Base-by-base conservation (phyloP, 2,888 invertebrate genomes). In the Sminthurinus aureus region DNA sequence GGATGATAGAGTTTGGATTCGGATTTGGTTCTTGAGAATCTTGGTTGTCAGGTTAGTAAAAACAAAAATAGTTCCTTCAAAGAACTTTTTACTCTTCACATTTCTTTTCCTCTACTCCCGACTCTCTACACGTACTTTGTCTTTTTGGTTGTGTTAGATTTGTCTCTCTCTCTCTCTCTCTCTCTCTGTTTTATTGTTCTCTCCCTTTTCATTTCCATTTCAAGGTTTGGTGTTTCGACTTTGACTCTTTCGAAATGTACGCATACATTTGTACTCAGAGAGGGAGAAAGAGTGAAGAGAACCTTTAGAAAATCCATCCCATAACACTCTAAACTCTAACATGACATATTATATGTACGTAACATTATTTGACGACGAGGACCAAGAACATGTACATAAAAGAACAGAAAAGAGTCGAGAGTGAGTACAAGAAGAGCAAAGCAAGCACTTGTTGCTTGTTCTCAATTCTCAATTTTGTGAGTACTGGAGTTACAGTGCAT, bases 11-110 rank as follows among this genome's bases (percentile, higher is more conserved):
- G 38, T 38, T 38, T 38, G 38, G 38, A 38, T 38, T 38, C 38
- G 38, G 38, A 38, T 38, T 58, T 58, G 18, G 58, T 6, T 58
- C 58, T 58, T 58, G 58, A 15, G 58, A 18, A 58, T 58, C 15
- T 15, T 58, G 58, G 58, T 58, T 58, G 13, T 58, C 58, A 71
- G 71, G 24, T 20, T 24, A 24, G 71, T 58, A 58, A 58, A 71
- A 71, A 71, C 22, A 71, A 71, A 71, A 71, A 71, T 71, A 24
- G 71, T 71, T 71, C 71, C 71, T 26, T 69, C 11, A 38, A 38
- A 18, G 58, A 13, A 6, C 71, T 22, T 24, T 24, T 71, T 38
- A 38, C 38, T 38, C 38, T 38, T 38, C 38, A 24, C 71, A 15
- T 71, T 71, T 71, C 71, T 24, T 26, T 71, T 71, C 26, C 24